Evolutionary conservation across 2,888 invertebrate genomes (phyloP).

Genomic region (Crioceris asparagi): DNA sequence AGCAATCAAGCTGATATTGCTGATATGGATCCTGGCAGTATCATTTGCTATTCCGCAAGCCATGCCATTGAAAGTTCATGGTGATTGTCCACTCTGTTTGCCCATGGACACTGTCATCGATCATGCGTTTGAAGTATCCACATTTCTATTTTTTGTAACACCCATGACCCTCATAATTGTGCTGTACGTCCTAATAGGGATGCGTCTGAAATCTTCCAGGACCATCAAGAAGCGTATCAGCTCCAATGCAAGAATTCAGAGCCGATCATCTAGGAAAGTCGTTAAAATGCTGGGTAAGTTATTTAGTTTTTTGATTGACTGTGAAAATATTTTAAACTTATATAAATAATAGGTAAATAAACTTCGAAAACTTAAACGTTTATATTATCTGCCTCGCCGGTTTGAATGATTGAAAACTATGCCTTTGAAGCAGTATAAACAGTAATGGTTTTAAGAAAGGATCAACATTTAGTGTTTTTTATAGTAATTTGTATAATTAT

Average conservation of each 20-base stretch:
- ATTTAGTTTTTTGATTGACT: slow-evolving; percentile 12
- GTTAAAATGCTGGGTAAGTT: slow-evolving; percentile 53
- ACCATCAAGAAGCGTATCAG: slow-evolving; percentile 22
- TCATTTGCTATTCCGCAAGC: slow-evolving; percentile 65
- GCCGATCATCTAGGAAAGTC: slow-evolving; percentile 37
- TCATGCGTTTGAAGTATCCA: slow-evolving; percentile 70
- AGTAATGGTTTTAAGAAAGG: too few relatives aligned
- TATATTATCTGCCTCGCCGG: too few relatives aligned
- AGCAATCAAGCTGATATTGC: slow-evolving; percentile 68
- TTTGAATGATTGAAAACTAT: too few relatives aligned
- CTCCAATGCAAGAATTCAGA: slow-evolving; percentile 24
- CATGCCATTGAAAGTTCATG: slow-evolving; percentile 39
- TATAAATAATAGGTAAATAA: not conserved
- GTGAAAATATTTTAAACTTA: not conserved
- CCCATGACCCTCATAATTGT: slow-evolving; percentile 82
- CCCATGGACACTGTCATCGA: slow-evolving; percentile 36
- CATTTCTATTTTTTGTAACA: slow-evolving; percentile 71
- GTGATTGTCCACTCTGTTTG: slow-evolving; percentile 30
- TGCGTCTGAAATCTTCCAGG: slow-evolving; percentile 53
- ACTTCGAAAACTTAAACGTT: not conserved
- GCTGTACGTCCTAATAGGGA: slow-evolving; percentile 66
- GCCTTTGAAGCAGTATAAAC: too few relatives aligned
- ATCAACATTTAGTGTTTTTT: too few relatives aligned
- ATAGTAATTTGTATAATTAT: too few relatives aligned
- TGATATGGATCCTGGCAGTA: slow-evolving; percentile 71